A percentile compares a stretch with the other conserved stretches of the same genome.
phyloP scores from a whole-genome alignment of 35 echinoderm and acorn worm genomes.

The Eucidaris tribuloides region DNA sequence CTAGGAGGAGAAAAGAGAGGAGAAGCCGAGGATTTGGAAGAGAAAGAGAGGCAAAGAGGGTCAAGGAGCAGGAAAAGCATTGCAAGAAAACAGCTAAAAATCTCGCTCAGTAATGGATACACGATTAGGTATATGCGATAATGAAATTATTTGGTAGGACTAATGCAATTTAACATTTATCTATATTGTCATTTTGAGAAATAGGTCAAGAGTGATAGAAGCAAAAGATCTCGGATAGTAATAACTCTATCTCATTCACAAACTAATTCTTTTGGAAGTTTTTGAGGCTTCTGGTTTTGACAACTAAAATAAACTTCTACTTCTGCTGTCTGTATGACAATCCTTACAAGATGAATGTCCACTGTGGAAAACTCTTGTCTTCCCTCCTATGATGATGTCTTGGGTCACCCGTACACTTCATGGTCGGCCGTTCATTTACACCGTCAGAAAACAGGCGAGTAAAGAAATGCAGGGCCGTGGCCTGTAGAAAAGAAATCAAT shows the following conservation, averaged over 20 bases:
- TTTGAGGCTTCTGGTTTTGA: too few relatives aligned
- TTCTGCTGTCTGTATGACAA: too few relatives aligned
- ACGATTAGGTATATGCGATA: not conserved
- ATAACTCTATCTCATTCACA: too few relatives aligned
- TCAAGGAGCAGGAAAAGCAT: not conserved
- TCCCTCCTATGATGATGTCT: constrained; percentile 59
- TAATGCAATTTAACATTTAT: too few relatives aligned
- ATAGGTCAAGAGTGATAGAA: too few relatives aligned
- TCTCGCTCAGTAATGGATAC: not conserved
- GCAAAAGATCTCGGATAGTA: too few relatives aligned
- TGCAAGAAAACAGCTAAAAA: not conserved
- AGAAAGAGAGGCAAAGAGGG: not conserved
- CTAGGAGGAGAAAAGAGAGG: not conserved
- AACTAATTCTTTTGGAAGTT: too few relatives aligned
- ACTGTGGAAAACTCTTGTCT: constrained; percentile 90
- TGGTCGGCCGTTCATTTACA: constrained; percentile 36
- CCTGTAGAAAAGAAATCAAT: constrained; percentile 24
- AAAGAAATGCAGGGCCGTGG: constrained; percentile 93
- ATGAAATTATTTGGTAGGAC: too few relatives aligned
- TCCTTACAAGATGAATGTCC: constrained; percentile 97
- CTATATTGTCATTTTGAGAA: too few relatives aligned
- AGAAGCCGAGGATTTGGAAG: too few relatives aligned
- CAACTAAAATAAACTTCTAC: too few relatives aligned
- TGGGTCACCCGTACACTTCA: constrained; percentile 71
- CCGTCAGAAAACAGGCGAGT: constrained; percentile 81